phyloP scores from a whole-genome alignment of 2,113 vertebrate species.

The Rhegmatorhina hoffmannsi region DNA sequence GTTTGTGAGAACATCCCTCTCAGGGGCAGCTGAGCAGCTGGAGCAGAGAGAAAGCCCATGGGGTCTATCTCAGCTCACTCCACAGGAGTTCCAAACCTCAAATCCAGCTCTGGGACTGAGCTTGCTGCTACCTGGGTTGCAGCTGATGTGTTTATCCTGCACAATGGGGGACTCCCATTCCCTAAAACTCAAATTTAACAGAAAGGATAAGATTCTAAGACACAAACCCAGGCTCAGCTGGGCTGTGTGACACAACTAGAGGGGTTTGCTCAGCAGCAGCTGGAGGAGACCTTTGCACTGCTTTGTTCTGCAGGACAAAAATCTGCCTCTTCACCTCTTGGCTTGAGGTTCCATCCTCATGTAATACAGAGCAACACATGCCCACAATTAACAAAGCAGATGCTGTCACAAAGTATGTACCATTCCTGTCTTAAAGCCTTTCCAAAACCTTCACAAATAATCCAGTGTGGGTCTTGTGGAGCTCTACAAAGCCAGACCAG shows the following conservation, averaged over 20 bases:
- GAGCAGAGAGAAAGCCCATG: not conserved
- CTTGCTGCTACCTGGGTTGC: not conserved
- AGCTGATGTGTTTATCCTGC: accelerated
- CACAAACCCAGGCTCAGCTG: not conserved
- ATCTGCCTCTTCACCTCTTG: not conserved
- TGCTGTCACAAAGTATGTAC: not conserved
- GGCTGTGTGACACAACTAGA: not conserved
- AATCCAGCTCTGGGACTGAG: not conserved
- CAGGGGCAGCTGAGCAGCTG: not conserved
- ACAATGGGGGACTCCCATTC: accelerated
- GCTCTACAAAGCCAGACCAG: not conserved
- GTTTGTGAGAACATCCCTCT: slow-evolving; percentile 7
- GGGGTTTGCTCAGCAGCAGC: not conserved
- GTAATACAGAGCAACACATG: not conserved
- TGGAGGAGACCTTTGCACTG: not conserved
- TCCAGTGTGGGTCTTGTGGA: not conserved
- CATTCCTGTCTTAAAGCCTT: not conserved
- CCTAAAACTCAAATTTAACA: accelerated
- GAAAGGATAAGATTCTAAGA: not conserved
- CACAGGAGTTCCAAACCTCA: not conserved
- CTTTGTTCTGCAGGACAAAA: too few species aligned
- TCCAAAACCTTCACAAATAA: not conserved
- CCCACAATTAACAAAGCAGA: accelerated
- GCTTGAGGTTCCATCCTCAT: not conserved
- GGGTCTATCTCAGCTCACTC: not conserved